Conservation (phyloP, 2,113 vertebrate species). For the Pan troglodytes region NHGRI_mPanTro3-v2.1_pri NC_072401.2:5964001-5964500, state of each 20-base stretch:
- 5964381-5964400: neutral
- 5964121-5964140: too few species aligned
- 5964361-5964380: too few species aligned
- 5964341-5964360: neutral
- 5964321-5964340: neutral
- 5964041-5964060: too few species aligned
- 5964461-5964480: neutral
- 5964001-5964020: too few species aligned
- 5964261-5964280: neutral
- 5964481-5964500: neutral
- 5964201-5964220: neutral
- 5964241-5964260: neutral
- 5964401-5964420: neutral
- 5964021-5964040: too few species aligned
- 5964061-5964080: too few species aligned
- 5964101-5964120: too few species aligned
- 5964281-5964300: neutral
- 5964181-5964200: neutral
- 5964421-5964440: neutral
- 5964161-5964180: neutral
- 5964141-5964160: neutral
- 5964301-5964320: neutral
- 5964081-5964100: too few species aligned
- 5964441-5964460: neutral
- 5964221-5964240: neutral